Percentiles rank a stretch among this genome's conserved stretches.
phyloP scores from a whole-genome alignment of 2,888 invertebrate genomes.

The Carcina quercana region DNA sequence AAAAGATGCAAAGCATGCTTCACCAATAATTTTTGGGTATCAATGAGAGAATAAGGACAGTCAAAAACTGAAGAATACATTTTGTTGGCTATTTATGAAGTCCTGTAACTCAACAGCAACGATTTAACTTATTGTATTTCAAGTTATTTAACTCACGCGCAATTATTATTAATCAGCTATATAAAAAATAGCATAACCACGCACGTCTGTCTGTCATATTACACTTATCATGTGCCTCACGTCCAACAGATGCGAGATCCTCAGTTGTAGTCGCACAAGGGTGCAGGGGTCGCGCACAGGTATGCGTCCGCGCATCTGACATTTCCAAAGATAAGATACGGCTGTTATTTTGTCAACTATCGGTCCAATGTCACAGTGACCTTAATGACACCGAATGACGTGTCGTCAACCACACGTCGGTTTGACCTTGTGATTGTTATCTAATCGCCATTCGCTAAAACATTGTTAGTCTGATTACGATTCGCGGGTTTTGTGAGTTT shows the following conservation, averaged over 20 bases:
- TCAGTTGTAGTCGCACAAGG: slow-evolving; percentile 31
- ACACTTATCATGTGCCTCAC: slow-evolving; percentile 17
- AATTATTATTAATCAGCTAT: too few species aligned
- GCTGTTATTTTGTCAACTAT: slow-evolving; percentile 70
- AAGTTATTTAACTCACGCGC: too few species aligned
- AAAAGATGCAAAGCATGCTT: too few species aligned
- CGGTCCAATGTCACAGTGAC: slow-evolving; percentile 72
- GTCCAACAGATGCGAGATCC: slow-evolving; percentile 14
- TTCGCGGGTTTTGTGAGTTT: too few species aligned
- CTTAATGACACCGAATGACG: slow-evolving; percentile 70
- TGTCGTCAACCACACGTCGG: slow-evolving; percentile 52
- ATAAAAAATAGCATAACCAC: too few species aligned
- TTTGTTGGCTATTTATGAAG: too few species aligned
- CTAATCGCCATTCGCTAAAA: slow-evolving; percentile 68
- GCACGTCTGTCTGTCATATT: too few species aligned
- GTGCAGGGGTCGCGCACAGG: slow-evolving; percentile 61
- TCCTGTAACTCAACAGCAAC: too few species aligned
- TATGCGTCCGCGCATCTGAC: slow-evolving; percentile 67
- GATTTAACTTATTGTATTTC: too few species aligned
- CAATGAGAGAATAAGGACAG: too few species aligned
- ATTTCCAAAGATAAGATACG: slow-evolving; percentile 71
- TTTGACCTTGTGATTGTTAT: slow-evolving; percentile 69
- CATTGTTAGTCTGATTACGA: slow-evolving; percentile 40
- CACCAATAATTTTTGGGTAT: too few species aligned
- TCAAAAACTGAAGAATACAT: too few species aligned